Evolutionary conservation across 2,888 invertebrate species (phyloP).

Genomic region (Litoditis marina): DNA sequence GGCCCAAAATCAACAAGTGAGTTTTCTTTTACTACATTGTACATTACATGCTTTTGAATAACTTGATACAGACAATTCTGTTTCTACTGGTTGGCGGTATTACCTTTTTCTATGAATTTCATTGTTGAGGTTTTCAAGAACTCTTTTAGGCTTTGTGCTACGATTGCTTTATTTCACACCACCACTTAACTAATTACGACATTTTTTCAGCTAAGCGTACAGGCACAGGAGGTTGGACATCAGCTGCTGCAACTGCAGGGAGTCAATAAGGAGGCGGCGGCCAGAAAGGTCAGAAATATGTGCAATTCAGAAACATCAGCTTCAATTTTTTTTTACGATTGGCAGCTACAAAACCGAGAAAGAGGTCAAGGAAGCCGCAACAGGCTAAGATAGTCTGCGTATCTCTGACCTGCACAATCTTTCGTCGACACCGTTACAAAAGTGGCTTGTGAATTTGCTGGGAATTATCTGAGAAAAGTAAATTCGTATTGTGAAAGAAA

Average conservation of each 20-base stretch:
- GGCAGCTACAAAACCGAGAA: constrained; percentile 22
- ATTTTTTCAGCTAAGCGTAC: constrained; percentile 47
- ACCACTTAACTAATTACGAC: not conserved
- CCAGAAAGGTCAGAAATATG: constrained; percentile 22
- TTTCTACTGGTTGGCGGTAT: no score
- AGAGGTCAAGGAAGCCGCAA: no score
- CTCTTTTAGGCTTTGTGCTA: no score
- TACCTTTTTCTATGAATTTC: not conserved
- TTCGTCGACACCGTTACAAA: no score
- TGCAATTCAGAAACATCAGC: not conserved
- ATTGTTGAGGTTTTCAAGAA: constrained; percentile 7
- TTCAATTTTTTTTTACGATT: not conserved
- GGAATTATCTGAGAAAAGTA: no score
- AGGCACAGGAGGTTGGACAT: constrained; percentile 58
- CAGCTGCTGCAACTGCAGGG: constrained; percentile 56
- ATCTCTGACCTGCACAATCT: no score
- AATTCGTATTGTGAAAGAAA: no score
- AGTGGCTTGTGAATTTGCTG: no score
- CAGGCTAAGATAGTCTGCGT: no score
- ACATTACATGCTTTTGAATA: no score
- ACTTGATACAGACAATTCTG: no score
- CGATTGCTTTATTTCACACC: not conserved
- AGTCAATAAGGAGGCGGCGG: constrained; percentile 41
- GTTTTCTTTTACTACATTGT: no score
- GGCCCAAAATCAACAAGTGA: constrained; percentile 77